Base-by-base conservation (phyloP, 2,797 vertebrate genomes). In the Ciconia nigra region DNA sequence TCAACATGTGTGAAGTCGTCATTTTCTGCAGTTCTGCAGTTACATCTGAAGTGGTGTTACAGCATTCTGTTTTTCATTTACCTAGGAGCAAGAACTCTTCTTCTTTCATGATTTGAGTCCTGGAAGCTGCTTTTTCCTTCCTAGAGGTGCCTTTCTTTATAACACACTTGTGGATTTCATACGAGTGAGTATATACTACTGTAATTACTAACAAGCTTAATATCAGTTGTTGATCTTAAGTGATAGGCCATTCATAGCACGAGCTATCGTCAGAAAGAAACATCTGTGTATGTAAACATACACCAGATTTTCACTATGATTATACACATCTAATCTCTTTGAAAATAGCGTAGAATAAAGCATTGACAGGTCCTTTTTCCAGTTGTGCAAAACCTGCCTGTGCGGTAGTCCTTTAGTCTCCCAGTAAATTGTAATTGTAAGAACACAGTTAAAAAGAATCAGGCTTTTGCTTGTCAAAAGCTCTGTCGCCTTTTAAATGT, bases 91-190 rank as follows among this genome's bases (percentile, higher is more conserved):
- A 91, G 99, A 99, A 51, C 98, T 99, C 79, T 99, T 99, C 97
- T 99, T 99, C 96, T 99, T 99, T 95, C 99, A 99, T 10, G 99
- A 99, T 76, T 96, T 99, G 96, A 99, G 99, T 96, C 99, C 99
- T 4, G 99, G 99, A 83, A 99, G 99, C 93, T 99, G 99, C 84
- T 99, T 99, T 96, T 99, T 99, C 88, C 98, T 99, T 73, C 99
- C 99, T 6, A 98, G 98, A 26, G 99, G 99, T 69, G 99, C 99
- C 87, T 98, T 98, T 97, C 97, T 99, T 97, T 99, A 99, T 98
- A 99, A 99, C 93, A 99, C 98, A 0, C 99, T 99, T 5, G 95
- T 97, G 4, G 98, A 99, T 82, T 99, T 99, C 97, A 99, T 99
- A 97, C 98, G 98, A 97, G 99, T 99, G 97, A 97, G 98, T 98